Conservation (phyloP, 23 tunicate species). For the Trididemnum clinides region DNA sequence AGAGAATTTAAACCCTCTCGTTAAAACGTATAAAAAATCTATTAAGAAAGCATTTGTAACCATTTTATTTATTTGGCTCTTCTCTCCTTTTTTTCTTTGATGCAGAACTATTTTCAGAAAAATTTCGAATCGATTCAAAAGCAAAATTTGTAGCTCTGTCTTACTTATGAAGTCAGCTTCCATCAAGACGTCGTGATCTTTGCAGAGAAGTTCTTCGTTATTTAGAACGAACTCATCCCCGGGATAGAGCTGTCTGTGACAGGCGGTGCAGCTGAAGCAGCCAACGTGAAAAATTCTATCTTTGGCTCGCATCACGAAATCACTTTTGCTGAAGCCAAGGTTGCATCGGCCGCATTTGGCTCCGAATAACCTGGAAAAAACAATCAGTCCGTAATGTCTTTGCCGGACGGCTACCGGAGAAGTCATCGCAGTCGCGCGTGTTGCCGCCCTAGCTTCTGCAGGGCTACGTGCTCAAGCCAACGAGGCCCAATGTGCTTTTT, state of each 20-base stretch:
- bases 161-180: not conserved
- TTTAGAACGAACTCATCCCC: conserved; percentile 80
- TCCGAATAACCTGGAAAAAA: conserved; percentile 69
- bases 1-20: no score
- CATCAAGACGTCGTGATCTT: conserved; percentile 47
- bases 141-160: not conserved
- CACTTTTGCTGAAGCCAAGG: conserved; percentile 63
- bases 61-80: no score
- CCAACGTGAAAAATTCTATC: conserved; percentile 76
- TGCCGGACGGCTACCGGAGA: no score
- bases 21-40: no score
- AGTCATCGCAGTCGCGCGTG: no score
- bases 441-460: no score
- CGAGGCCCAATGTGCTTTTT: no score
- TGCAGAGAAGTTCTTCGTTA: conserved; percentile 78
- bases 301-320: conserved; percentile 83
- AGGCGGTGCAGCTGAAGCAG: conserved; percentile 84
- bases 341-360: conserved; percentile 90
- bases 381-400: not conserved
- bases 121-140: no score
- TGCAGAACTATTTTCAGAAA: no score
- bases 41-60: no score
- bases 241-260: conserved; percentile 75
- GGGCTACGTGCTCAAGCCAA: no score
- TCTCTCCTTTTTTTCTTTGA: no score